phyloP scores from a whole-genome alignment of 1,140 invertebrate species.

The Platorchestia sp. region DNA sequence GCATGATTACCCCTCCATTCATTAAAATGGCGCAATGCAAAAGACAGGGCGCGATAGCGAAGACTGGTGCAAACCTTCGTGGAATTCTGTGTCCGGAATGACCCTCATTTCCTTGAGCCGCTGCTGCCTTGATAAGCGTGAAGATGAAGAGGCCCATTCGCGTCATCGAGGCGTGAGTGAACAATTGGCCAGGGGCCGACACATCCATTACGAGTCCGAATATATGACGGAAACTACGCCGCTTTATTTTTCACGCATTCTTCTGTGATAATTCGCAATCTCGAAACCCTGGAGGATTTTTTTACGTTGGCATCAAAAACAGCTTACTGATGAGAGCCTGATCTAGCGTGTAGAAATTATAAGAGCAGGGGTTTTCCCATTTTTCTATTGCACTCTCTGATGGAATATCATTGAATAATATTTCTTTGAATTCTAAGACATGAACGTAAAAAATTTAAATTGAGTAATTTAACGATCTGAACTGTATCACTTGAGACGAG shows the following conservation, averaged over 20 bases:
- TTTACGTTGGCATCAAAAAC: background rate
- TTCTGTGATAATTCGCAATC: background rate
- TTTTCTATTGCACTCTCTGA: too few relatives aligned
- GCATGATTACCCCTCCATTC: background rate
- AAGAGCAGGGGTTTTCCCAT: too few relatives aligned
- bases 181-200: background rate
- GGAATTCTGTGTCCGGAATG: background rate
- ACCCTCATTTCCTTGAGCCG: background rate
- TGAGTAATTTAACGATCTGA: too few relatives aligned
- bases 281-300: background rate
- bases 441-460: too few relatives aligned
- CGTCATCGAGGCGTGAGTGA: background rate
- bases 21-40: background rate
- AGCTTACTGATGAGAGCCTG: background rate
- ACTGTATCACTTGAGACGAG: too few relatives aligned
- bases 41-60: background rate
- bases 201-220: background rate
- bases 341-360: too few relatives aligned
- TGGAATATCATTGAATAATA: too few relatives aligned
- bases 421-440: too few relatives aligned
- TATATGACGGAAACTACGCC: background rate
- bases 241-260: background rate
- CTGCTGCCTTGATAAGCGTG: background rate
- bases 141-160: background rate
- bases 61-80: background rate